Conservation (phyloP, 2,113 vertebrate species). For the Burhinus oedicnemus region DNA sequence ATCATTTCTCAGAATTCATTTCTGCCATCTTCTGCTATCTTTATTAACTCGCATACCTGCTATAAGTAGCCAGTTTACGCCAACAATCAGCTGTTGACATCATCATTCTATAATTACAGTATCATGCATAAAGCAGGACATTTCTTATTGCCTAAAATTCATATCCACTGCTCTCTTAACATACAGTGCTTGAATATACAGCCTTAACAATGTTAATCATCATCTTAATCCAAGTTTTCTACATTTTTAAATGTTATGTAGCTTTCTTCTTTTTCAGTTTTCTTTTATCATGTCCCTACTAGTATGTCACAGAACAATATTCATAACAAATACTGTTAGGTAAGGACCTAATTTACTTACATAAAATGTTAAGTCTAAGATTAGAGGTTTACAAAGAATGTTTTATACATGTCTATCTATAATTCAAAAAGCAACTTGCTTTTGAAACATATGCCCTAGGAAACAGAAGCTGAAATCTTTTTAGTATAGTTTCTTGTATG, state of each 20-base stretch:
- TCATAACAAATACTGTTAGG: conserved; percentile 65
- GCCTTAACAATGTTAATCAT: conserved; percentile 86
- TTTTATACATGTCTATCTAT: conserved; percentile 76
- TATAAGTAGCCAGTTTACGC: conserved; percentile 82
- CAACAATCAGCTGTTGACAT: conserved; percentile 82
- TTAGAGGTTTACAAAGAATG: conserved; percentile 76
- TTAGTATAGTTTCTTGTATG: conserved; percentile 64
- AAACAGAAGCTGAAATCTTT: conserved; percentile 50
- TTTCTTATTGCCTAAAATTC: conserved; percentile 85
- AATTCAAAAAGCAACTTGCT: conserved; percentile 65
- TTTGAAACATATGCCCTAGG: conserved; percentile 62
- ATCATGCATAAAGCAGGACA: conserved; percentile 80
- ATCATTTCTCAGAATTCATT: conserved; percentile 79
- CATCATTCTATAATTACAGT: conserved; percentile 79
- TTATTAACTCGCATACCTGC: conserved; percentile 79
- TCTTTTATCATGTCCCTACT: conserved; percentile 75
- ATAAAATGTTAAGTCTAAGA: conserved; percentile 62
- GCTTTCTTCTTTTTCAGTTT: conserved; percentile 57
- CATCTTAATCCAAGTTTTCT: conserved; percentile 74
- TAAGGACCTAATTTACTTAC: conserved; percentile 66
- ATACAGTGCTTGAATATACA: conserved; percentile 97
- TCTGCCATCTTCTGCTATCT: conserved; percentile 77
- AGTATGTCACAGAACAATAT: conserved; percentile 61
- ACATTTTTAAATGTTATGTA: conserved; percentile 69
- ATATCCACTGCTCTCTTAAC: conserved; percentile 81